Evolutionary conservation across 2,113 vertebrate species (phyloP).

Genomic region (Gasterosteus aculeatus): DNA sequence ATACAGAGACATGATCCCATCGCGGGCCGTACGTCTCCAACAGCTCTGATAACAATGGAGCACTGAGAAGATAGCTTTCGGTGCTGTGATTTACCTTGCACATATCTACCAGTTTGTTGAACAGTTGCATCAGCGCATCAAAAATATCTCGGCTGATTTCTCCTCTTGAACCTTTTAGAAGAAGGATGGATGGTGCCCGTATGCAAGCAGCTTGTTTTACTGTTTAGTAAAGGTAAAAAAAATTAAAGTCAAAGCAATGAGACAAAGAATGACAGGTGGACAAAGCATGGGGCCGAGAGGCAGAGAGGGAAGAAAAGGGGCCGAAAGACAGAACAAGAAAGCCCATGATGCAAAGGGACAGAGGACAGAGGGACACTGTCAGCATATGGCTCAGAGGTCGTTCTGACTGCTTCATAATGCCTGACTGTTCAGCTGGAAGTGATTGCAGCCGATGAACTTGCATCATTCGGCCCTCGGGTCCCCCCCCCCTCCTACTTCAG

Average conservation of each 20-base stretch:
- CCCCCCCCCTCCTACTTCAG: conserved; percentile 27
- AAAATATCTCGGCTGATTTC: conserved; percentile 49
- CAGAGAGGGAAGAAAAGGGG: conserved; percentile 21
- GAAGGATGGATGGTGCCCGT: conserved; percentile 22
- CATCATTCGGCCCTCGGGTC: conserved; percentile 60
- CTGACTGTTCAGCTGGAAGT: conserved; percentile 68
- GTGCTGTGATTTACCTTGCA: conserved; percentile 45
- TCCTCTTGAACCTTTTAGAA: conserved; percentile 27
- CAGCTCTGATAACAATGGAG: conserved; percentile 21
- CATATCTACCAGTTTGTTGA: conserved; percentile 35
- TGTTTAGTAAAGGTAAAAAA: not conserved
- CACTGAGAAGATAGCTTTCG: conserved; percentile 30
- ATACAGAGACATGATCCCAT: conserved; percentile 13
- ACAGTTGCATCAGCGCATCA: conserved; percentile 5
- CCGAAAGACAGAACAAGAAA: conserved; percentile 24
- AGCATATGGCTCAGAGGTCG: conserved; percentile 60
- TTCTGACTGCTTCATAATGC: conserved; percentile 57
- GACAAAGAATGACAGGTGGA: conserved; percentile 41
- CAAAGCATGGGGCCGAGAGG: conserved; percentile 26
- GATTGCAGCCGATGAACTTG: conserved; percentile 60
- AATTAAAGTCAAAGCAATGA: conserved; percentile 18
- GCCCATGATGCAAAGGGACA: conserved; percentile 70
- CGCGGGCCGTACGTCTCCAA: not conserved
- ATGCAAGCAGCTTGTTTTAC: conserved; percentile 1
- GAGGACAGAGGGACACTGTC: conserved; percentile 72